Conservation (phyloP, 2,113 vertebrate species). For the Arvicanthis niloticus region DNA sequence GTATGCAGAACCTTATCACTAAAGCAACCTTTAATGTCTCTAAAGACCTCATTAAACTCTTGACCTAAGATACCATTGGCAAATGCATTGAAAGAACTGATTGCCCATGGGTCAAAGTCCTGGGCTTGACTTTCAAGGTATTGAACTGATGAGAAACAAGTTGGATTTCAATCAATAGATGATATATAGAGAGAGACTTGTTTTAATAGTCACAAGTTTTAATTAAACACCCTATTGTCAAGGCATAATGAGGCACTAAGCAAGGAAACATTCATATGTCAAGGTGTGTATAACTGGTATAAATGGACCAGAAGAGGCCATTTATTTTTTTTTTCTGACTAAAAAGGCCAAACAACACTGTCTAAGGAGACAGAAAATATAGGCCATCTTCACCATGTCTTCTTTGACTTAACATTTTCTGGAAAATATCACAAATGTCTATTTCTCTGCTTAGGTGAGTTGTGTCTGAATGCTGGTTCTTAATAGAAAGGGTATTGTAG, state of each 20-base stretch:
- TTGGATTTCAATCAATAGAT: slow-evolving; percentile 34
- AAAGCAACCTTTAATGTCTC: slow-evolving; percentile 44
- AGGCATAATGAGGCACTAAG: not conserved
- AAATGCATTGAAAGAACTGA: slow-evolving; percentile 46
- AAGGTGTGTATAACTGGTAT: not conserved
- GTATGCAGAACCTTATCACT: slow-evolving; percentile 29
- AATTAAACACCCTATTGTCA: slow-evolving; percentile 32
- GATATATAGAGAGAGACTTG: slow-evolving; percentile 11
- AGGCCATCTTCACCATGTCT: not conserved
- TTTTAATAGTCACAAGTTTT: slow-evolving; percentile 33
- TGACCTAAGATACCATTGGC: slow-evolving; percentile 62
- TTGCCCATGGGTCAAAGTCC: slow-evolving; percentile 47
- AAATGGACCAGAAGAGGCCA: not conserved
- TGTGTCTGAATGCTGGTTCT: not conserved
- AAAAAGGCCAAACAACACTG: slow-evolving; percentile 29
- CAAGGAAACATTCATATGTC: not conserved
- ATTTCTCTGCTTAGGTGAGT: not conserved
- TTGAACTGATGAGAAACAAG: slow-evolving; percentile 34
- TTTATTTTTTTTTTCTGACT: slow-evolving; percentile 1
- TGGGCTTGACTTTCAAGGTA: slow-evolving; percentile 61
- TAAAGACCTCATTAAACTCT: slow-evolving; percentile 67
- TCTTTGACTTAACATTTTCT: slow-evolving; percentile 41
- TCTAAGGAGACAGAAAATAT: not conserved
- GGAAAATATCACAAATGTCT: not conserved
- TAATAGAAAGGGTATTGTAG: not conserved